Percentiles rank a stretch among this genome's conserved stretches.
These are phyloP conservation scores for Drosophila arizonae DNA, from an alignment of 1,140 invertebrate genomes.

Conservation along the genomic window DNA sequence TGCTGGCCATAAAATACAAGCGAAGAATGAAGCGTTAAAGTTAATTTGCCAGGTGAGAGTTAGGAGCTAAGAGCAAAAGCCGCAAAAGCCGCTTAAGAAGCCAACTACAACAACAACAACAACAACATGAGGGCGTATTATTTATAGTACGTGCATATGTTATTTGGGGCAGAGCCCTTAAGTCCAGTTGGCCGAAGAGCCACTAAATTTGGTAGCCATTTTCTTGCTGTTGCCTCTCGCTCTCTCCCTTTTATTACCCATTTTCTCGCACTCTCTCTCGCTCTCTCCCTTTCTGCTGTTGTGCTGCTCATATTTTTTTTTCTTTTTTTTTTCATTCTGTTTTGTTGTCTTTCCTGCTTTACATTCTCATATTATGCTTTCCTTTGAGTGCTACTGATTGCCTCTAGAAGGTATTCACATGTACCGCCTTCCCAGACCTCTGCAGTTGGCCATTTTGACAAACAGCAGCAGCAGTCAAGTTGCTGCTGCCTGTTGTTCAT, in stretches of 20 bases:
- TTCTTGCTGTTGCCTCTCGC: constrained; percentile 23
- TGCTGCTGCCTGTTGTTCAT: constrained; percentile 37
- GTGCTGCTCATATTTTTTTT: neutral
- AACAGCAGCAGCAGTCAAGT: constrained; percentile 38
- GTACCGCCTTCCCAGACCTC: constrained; percentile 52
- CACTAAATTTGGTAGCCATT: constrained; percentile 71
- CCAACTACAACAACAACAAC: constrained; percentile 14
- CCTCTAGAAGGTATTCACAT: constrained; percentile 43
- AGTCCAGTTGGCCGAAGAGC: constrained; percentile 43
- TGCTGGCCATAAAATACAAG: constrained; percentile 32
- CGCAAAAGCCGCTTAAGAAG: constrained; percentile 23
- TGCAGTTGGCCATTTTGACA: constrained; percentile 54
- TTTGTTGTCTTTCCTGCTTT: constrained; percentile 53
- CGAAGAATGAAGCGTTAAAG: constrained; percentile 26
- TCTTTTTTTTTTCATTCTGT: constrained; percentile 42
- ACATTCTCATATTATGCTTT: constrained; percentile 70
- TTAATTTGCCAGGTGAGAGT: constrained; percentile 56
- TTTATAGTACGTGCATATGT: constrained; percentile 38
- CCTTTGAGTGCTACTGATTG: constrained; percentile 66
- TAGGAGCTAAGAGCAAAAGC: constrained; percentile 24
- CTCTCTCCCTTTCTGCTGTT: neutral
- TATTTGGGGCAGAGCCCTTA: constrained; percentile 34
- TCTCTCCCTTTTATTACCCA: constrained; percentile 30
- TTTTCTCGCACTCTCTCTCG: constrained; percentile 40
- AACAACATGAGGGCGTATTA: constrained; percentile 31